These are phyloP conservation scores for Ptyas mucosa DNA, from an alignment of 2,113 vertebrate species.

Conservation along the genomic window DNA sequence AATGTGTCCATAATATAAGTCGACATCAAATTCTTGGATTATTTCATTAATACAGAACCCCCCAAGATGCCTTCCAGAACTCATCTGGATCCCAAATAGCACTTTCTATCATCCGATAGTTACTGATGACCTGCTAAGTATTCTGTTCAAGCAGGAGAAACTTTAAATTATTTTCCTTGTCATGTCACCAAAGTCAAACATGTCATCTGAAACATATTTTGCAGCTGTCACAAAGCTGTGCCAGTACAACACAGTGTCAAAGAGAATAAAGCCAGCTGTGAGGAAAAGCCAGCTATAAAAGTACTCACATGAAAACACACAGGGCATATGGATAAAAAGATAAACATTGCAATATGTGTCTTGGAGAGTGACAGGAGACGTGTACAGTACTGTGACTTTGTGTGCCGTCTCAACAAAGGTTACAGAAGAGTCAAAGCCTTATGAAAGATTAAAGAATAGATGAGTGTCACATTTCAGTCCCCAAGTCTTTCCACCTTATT, in stretches of 20 bases:
- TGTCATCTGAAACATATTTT: constrained; percentile 40
- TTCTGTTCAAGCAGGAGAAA: constrained; percentile 30
- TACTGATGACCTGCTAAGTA: constrained; percentile 24
- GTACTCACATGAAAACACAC: constrained; percentile 37
- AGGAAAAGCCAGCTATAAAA: constrained; percentile 17
- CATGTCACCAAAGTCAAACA: constrained; percentile 27
- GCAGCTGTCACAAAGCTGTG: constrained; percentile 39
- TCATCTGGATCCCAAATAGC: constrained; percentile 17
- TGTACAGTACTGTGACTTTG: constrained; percentile 23
- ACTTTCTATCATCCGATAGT: constrained; percentile 14
- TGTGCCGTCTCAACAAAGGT: constrained; percentile 34
- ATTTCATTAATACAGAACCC: background rate
- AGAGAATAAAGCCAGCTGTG: constrained; percentile 21
- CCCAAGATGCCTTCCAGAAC: constrained; percentile 5
- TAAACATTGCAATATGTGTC: constrained; percentile 32
- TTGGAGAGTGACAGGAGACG: constrained; percentile 41
- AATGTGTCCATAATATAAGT: background rate
- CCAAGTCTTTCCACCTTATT: background rate
- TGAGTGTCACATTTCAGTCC: constrained; percentile 22
- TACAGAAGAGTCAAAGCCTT: constrained; percentile 22
- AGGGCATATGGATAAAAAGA: constrained; percentile 35
- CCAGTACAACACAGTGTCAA: constrained; percentile 37
- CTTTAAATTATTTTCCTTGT: constrained; percentile 47
- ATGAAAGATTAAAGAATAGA: constrained; percentile 42
- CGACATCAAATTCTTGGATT: background rate